Evolutionary conservation across 2,888 invertebrate genomes (phyloP).

Genomic region (Atrina japonica): DNA sequence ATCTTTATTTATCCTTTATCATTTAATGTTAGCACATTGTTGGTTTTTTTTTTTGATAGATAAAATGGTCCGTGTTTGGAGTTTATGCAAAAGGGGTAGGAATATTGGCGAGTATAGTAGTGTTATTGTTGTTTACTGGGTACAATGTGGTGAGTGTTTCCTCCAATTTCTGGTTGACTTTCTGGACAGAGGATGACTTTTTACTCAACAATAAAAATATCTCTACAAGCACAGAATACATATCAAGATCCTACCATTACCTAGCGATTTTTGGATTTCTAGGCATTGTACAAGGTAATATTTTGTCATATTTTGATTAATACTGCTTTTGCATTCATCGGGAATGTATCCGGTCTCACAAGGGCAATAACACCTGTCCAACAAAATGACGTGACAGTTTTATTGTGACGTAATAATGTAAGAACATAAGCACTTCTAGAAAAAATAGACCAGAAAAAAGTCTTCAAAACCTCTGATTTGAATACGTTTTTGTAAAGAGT

Average conservation of each 20-base stretch:
- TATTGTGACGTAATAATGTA: no score
- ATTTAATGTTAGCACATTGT: no score
- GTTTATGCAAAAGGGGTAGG: slow-evolving; percentile 91
- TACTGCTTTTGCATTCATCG: no score
- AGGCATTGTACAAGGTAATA: slow-evolving; percentile 71
- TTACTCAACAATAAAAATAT: slow-evolving; percentile 56
- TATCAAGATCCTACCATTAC: slow-evolving; percentile 50
- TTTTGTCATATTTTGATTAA: no score
- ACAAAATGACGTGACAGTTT: no score
- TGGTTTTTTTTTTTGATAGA: slow-evolving; percentile 80
- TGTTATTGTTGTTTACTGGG: slow-evolving; percentile 84
- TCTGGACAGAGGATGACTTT: slow-evolving; percentile 78
- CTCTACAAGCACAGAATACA: slow-evolving; percentile 56
- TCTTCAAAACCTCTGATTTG: no score
- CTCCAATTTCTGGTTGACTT: slow-evolving; percentile 74
- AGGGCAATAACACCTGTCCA: no score
- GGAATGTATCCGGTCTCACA: no score
- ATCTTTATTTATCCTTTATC: no score
- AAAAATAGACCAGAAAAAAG: no score
- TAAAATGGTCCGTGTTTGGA: slow-evolving; percentile 93
- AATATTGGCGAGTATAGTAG: slow-evolving; percentile 87
- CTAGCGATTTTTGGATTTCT: slow-evolving; percentile 80
- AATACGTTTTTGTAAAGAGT: no score
- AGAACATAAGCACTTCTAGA: no score
- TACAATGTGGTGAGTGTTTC: slow-evolving; percentile 67